Evolutionary conservation across 2,797 vertebrate genomes (phyloP).

Genomic region (Microchirus variegatus): DNA sequence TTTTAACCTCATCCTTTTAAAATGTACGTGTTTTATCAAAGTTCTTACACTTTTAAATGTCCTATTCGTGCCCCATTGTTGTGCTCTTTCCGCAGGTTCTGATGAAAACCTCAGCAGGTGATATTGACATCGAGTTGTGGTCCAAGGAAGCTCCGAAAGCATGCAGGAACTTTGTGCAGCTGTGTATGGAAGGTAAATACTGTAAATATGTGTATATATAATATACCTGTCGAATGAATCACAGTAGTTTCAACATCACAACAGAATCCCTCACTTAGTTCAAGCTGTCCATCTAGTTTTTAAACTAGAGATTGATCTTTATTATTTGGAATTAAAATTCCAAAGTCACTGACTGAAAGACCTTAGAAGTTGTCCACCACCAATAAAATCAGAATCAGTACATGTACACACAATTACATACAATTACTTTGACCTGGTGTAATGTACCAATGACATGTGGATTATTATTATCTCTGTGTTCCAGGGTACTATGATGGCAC

Average conservation of each 20-base stretch:
- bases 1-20: background rate
- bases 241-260: background rate
- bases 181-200: conserved; percentile 94
- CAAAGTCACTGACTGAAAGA: too few species aligned
- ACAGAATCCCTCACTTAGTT: background rate
- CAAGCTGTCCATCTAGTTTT: background rate
- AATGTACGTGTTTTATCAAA: too few species aligned
- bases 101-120: conserved; percentile 94
- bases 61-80: background rate
- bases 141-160: conserved; percentile 97
- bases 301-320: too few species aligned
- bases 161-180: conserved; percentile 94
- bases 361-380: too few species aligned
- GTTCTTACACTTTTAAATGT: background rate
- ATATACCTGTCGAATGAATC: background rate
- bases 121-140: conserved; percentile 97
- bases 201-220: background rate
- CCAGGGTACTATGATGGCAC: conserved; percentile 94
- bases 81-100: conserved; percentile 82
- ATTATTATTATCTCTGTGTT: conserved; percentile 2
- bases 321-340: too few species aligned
- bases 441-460: too few species aligned
- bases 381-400: too few species aligned
- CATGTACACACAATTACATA: too few species aligned
- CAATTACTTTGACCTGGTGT: too few species aligned